These are phyloP conservation scores for Pelvicachromis taeniatus DNA, from an alignment of 2,113 vertebrate genomes.

Conservation along the genomic window DNA sequence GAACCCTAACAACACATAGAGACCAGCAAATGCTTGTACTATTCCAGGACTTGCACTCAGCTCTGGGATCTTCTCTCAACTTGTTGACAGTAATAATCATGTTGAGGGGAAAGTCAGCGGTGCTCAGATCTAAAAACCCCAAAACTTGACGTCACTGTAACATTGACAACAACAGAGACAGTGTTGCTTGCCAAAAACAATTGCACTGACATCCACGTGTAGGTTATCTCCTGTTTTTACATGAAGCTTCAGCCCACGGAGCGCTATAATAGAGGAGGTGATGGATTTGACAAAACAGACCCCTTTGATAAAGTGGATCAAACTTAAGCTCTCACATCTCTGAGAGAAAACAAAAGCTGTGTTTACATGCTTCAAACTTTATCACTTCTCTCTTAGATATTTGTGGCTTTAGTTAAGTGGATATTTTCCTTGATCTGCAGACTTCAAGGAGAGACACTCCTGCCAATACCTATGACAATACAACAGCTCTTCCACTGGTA, in stretches of 20 bases:
- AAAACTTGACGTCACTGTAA: conserved; percentile 33
- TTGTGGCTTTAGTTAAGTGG: conserved; percentile 8
- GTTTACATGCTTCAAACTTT: conserved; percentile 40
- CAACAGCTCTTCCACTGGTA: not conserved
- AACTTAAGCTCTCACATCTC: conserved; percentile 15
- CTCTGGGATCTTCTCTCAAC: not conserved
- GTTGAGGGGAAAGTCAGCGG: not conserved
- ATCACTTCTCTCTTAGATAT: not conserved
- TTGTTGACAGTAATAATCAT: conserved; percentile 23
- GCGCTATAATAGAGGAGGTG: not conserved
- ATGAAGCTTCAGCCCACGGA: not conserved
- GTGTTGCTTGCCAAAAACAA: conserved; percentile 41
- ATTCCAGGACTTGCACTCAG: not conserved
- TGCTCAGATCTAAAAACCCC: not conserved
- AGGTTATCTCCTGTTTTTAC: conserved; percentile 45
- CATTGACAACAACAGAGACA: conserved; percentile 31
- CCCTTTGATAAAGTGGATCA: conserved; percentile 15
- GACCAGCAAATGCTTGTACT: not conserved
- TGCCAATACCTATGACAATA: conserved; percentile 8
- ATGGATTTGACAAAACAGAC: conserved; percentile 32
- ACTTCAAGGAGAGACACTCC: not conserved
- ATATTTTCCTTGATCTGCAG: conserved; percentile 19
- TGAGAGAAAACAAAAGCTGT: conserved; percentile 16
- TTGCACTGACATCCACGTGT: conserved; percentile 7
- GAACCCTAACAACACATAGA: not conserved